Evolutionary conservation across 1,140 invertebrate genomes (phyloP).

Genomic region (Macrosteles quadrilineatus): DNA sequence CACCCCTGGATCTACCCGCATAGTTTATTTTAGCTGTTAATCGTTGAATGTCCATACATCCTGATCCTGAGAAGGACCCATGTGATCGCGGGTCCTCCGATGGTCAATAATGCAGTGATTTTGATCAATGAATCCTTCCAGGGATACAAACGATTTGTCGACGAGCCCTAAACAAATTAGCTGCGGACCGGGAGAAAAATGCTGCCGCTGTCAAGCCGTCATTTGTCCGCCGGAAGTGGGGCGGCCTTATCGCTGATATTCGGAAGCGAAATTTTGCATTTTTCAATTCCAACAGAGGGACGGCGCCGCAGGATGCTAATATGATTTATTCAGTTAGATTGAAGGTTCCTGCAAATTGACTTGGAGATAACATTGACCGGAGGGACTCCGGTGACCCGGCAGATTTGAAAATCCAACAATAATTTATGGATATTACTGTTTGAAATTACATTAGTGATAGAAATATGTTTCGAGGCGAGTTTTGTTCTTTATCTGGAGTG

Average conservation of each 20-base stretch:
- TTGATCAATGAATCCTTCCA: conserved; percentile 14
- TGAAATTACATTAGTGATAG: too few relatives aligned
- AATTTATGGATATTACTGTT: too few relatives aligned
- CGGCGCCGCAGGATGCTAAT: background rate
- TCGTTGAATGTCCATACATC: too few relatives aligned
- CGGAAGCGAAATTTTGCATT: conserved; percentile 13
- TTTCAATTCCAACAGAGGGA: conserved; percentile 5
- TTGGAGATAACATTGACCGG: background rate
- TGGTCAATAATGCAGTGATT: conserved; percentile 1
- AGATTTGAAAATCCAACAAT: too few relatives aligned
- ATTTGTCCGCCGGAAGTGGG: conserved; percentile 4
- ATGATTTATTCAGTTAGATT: conserved; percentile 12
- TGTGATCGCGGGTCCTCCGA: background rate
- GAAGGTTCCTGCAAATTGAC: conserved; percentile 11
- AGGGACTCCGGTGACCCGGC: background rate
- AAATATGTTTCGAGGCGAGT: too few relatives aligned
- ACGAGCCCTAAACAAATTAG: conserved; percentile 10
- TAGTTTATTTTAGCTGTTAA: too few relatives aligned
- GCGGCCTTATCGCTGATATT: conserved; percentile 1
- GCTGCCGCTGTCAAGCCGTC: background rate
- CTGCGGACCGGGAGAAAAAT: conserved; percentile 10
- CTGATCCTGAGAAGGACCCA: conserved; percentile 1
- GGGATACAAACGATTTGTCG: conserved; percentile 12
- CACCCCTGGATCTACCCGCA: too few relatives aligned
- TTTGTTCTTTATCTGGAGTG: too few relatives aligned